phyloP scores from a whole-genome alignment of 2,113 vertebrate genomes.

The Speoplatyrhinus poulsoni region DNA sequence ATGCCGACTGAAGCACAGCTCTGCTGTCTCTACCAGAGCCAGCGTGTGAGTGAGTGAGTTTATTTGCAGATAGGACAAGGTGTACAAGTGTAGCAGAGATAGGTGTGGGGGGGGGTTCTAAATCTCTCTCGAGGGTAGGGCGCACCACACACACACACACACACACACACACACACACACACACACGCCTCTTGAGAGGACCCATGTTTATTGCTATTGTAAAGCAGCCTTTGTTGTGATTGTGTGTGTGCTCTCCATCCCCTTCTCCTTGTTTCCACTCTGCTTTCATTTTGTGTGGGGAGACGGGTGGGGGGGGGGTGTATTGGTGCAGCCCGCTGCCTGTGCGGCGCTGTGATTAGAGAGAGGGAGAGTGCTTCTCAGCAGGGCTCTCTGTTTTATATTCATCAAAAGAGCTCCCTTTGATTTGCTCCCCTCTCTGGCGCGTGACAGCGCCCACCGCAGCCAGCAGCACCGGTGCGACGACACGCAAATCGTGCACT shows the following conservation, averaged over 20 bases:
- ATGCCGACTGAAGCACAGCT: neutral
- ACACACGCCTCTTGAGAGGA: constrained; percentile 71
- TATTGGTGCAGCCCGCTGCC: constrained; percentile 65
- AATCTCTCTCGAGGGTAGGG: constrained; percentile 55
- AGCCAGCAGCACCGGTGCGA: constrained; percentile 65
- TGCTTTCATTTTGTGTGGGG: constrained; percentile 75
- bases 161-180: constrained; percentile 46
- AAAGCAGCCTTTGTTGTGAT: constrained; percentile 80
- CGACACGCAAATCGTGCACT: constrained; percentile 76
- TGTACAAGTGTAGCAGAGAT: constrained; percentile 26
- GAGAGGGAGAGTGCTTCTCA: constrained; percentile 77
- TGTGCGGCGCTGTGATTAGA: constrained; percentile 80
- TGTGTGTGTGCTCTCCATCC: constrained; percentile 63
- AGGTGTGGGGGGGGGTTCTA: constrained; percentile 41
- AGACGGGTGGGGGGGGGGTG: constrained; percentile 32
- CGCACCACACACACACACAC: constrained; percentile 46
- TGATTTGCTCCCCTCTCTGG: constrained; percentile 81
- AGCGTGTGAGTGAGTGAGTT: too few relatives aligned
- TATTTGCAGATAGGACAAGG: constrained; percentile 40
- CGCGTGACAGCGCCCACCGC: constrained; percentile 76
- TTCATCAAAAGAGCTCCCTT: constrained; percentile 84
- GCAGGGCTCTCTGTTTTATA: constrained; percentile 83
- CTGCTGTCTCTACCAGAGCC: too few relatives aligned
- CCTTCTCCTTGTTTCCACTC: constrained; percentile 68
- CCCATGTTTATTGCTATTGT: constrained; percentile 81